A percentile compares a stretch with the other conserved stretches of the same genome.
phyloP scores from a whole-genome alignment of 2,888 invertebrate genomes.

The Eupithecia abbreviata region DNA sequence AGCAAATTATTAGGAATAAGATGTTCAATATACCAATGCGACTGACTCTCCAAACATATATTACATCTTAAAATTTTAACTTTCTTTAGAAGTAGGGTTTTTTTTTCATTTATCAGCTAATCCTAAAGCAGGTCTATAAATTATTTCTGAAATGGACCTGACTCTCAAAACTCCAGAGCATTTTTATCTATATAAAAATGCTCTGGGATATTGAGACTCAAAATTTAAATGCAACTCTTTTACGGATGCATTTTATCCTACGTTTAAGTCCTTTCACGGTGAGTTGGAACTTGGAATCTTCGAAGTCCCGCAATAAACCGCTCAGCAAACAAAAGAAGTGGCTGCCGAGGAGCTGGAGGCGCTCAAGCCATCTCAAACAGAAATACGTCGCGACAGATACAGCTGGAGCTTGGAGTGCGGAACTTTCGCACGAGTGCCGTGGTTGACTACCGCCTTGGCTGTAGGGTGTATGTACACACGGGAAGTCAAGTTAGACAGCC shows the following conservation, averaged over 20 bases:
- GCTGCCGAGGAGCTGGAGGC: constrained; percentile 27
- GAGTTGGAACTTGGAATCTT: constrained; percentile 2
- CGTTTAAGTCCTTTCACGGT: not conserved
- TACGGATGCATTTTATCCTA: constrained; percentile 1
- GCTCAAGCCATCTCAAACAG: constrained; percentile 11
- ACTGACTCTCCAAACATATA: too few species aligned
- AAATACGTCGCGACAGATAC: constrained; percentile 45
- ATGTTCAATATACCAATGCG: too few species aligned
- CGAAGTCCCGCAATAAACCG: constrained; percentile 41
- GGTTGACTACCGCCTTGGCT: constrained; percentile 56
- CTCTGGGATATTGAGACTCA: not conserved
- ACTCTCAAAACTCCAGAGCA: not conserved
- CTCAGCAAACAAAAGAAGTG: constrained; percentile 43
- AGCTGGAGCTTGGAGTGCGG: not conserved
- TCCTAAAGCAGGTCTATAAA: too few species aligned
- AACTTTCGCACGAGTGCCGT: constrained; percentile 51
- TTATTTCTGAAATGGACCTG: not conserved
- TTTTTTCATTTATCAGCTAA: too few species aligned
- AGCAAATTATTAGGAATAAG: too few species aligned
- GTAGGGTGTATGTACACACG: constrained; percentile 44
- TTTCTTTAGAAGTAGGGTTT: too few species aligned
- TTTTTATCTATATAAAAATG: not conserved
- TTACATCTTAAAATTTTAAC: too few species aligned
- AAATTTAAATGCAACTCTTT: not conserved
- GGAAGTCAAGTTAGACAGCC: not conserved